A percentile compares a stretch with the other conserved stretches of the same genome.
phyloP scores from a whole-genome alignment of 2,888 invertebrate genomes.

The Hofmannophila pseudospretella region DNA sequence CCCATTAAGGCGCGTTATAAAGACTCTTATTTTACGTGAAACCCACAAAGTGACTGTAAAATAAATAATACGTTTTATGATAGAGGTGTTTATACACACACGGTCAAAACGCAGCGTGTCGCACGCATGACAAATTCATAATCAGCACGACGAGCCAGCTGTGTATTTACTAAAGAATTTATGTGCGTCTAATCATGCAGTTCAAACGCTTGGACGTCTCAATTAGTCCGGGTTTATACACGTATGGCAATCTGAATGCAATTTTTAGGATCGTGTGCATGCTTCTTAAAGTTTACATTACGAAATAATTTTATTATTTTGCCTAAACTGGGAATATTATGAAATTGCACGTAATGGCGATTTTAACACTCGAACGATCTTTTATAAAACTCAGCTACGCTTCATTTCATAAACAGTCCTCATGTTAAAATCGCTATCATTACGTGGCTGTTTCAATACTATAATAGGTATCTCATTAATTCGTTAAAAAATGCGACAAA shows the following conservation, averaged over 20 bases:
- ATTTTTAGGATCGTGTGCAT: conserved; percentile 22
- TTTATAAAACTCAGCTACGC: too few species aligned
- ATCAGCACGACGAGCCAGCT: conserved; percentile 22
- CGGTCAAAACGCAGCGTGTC: conserved; percentile 32
- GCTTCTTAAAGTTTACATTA: not conserved
- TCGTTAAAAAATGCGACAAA: too few species aligned
- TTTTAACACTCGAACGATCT: too few species aligned
- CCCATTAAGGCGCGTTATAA: conserved; percentile 7
- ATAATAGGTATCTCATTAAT: too few species aligned
- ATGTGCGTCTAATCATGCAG: conserved; percentile 37
- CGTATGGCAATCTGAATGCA: conserved; percentile 32
- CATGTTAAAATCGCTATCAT: too few species aligned
- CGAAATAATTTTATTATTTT: not conserved
- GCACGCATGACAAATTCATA: conserved; percentile 41
- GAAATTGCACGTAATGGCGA: too few species aligned
- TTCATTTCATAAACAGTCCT: too few species aligned
- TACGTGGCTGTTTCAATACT: too few species aligned
- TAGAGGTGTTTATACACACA: conserved; percentile 23
- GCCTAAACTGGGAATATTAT: too few species aligned
- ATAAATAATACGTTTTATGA: conserved; percentile 11
- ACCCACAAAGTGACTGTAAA: conserved; percentile 4
- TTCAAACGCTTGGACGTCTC: conserved; percentile 37
- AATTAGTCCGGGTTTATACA: conserved; percentile 37
- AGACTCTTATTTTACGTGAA: conserved; percentile 4
- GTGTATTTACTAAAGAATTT: conserved; percentile 33